Evolutionary conservation across 2,797 vertebrate species (phyloP).

Genomic region (Odontamblyopus lacepedii): DNA sequence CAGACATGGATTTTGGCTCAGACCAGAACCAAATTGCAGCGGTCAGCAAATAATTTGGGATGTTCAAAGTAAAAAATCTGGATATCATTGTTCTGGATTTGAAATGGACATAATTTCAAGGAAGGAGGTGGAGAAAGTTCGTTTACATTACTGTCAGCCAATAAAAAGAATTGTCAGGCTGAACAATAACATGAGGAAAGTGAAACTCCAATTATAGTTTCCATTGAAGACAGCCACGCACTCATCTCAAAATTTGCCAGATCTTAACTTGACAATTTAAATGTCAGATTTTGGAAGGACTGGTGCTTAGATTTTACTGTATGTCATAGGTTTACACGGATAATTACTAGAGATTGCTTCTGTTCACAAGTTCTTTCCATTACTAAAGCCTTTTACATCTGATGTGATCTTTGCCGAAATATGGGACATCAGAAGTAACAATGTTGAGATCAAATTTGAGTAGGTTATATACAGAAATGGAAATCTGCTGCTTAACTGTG

Average conservation of each 20-base stretch:
- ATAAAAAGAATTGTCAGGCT: slow-evolving; percentile 53
- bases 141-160: slow-evolving; percentile 52
- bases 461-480: background rate
- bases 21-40: slow-evolving; percentile 37
- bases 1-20: slow-evolving; percentile 44
- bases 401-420: slow-evolving; percentile 51
- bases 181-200: slow-evolving; percentile 53
- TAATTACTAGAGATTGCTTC: slow-evolving; percentile 35
- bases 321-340: slow-evolving; percentile 50
- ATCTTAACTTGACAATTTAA: slow-evolving; percentile 48
- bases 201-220: slow-evolving; percentile 48
- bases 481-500: background rate
- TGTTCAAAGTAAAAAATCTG: slow-evolving; percentile 32
- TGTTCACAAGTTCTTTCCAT: slow-evolving; percentile 60
- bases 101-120: slow-evolving; percentile 36
- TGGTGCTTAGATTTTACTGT: slow-evolving; percentile 24
- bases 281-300: slow-evolving; percentile 45
- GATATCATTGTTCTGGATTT: slow-evolving; percentile 44
- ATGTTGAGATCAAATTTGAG: slow-evolving; percentile 41
- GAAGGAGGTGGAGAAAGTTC: slow-evolving; percentile 23
- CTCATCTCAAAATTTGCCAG: slow-evolving; percentile 44
- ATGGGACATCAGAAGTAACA: slow-evolving; percentile 18
- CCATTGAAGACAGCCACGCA: slow-evolving; percentile 45
- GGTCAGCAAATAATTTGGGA: slow-evolving; percentile 56
- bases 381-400: slow-evolving; percentile 42